Evolutionary conservation across 2,888 invertebrate species (phyloP).

Genomic region (Nysson spinosus): DNA sequence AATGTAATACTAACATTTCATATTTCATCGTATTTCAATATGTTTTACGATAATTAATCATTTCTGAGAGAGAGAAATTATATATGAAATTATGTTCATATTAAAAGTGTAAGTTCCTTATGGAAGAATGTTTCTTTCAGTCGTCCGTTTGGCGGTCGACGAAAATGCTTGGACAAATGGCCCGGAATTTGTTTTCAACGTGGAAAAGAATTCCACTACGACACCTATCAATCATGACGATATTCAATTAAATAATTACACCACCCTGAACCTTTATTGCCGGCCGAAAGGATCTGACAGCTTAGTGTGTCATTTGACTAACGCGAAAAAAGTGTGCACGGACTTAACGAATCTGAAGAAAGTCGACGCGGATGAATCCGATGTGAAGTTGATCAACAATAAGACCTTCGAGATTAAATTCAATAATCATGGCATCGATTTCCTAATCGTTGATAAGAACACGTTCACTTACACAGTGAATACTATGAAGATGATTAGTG

Average conservation of each 20-base stretch:
- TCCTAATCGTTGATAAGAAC: constrained; percentile 22
- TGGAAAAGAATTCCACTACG: constrained; percentile 58
- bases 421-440: constrained; percentile 41
- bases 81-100: too few species aligned
- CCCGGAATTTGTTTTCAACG: constrained; percentile 62
- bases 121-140: too few species aligned
- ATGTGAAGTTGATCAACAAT: not conserved
- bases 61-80: too few species aligned
- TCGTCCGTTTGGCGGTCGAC: constrained; percentile 40
- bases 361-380: constrained; percentile 3
- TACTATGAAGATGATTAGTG: constrained; percentile 28
- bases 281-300: constrained; percentile 29
- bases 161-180: constrained; percentile 61
- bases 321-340: constrained; percentile 38
- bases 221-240: constrained; percentile 48
- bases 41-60: too few species aligned
- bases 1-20: too few species aligned
- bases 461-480: constrained; percentile 18
- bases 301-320: constrained; percentile 38
- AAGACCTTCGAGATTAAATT: constrained; percentile 46
- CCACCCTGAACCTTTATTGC: constrained; percentile 35
- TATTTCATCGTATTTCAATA: too few species aligned
- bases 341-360: constrained; percentile 46
- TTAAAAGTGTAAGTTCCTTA: too few species aligned
- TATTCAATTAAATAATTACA: constrained; percentile 33